Base-by-base conservation (phyloP, 2,113 vertebrate species). In the Barnardius zonarius region DNA sequence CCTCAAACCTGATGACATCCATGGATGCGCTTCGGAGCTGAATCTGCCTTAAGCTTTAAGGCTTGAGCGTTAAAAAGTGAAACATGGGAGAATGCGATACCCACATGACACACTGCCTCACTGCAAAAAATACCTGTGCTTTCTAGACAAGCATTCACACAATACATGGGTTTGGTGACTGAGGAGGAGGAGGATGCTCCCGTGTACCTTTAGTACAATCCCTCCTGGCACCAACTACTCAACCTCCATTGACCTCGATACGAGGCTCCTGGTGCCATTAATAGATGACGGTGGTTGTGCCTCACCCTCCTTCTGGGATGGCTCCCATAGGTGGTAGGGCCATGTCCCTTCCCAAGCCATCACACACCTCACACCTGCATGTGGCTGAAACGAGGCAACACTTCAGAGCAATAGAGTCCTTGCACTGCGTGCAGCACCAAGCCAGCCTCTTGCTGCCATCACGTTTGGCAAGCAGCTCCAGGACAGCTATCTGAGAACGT, bases 381-480 rank as follows among this genome's bases (percentile, higher is more conserved):
- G 1, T 2, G 30, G 57, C 31, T 37, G 52, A 30, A 17, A 70
- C 0, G 1, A 28, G 54, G 28, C 37, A 41, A 23, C 5, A 2
- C 61, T 68, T 13, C 0, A 2, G 48, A 69, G 54, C 25, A 10
- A 41, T 25, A 49, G 39, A 57, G 43, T 11, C 63, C 63, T 52
- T 8, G 33, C 25, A 5, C 35, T 35, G 59, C 0, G 2, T 28
- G 43, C 46, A 13, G 69, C n/a, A 22, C 39, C 22, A 6, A 33
- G 17, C 7, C 55, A 10, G 28, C 20, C 37, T 24, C 64, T 35
- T 23, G 6, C 22, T 10, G 37, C n/a, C 44, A 35, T 5, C 19
- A 2, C 1, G 0, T 43, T 43, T 17, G 52, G 28, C 16, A 24
- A 52, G 20, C 2, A 7, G 63, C 30, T 23, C 15, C 6, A 3